Evolutionary conservation across 2,113 vertebrate genomes (phyloP).

Genomic region (Tupaia chinensis): DNA sequence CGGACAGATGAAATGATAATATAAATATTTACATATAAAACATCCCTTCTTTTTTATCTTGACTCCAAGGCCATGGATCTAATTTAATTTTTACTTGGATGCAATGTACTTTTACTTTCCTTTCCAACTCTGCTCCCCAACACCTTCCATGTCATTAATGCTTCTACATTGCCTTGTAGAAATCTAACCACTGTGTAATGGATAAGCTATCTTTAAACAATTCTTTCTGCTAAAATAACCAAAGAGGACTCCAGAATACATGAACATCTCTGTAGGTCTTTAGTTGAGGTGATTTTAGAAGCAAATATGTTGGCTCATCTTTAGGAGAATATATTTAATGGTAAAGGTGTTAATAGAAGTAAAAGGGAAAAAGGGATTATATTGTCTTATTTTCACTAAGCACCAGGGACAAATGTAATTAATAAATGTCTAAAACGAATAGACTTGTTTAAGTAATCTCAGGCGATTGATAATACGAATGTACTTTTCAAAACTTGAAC

Average conservation of each 20-base stretch:
- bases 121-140: not conserved
- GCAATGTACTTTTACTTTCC: not conserved
- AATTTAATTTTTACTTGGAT: constrained; percentile 19
- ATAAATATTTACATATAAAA: not conserved
- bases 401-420: not conserved
- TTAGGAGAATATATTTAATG: not conserved
- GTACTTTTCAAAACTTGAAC: not conserved
- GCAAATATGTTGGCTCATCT: not conserved
- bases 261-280: not conserved
- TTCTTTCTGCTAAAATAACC: not conserved
- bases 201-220: not conserved
- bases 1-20: not conserved
- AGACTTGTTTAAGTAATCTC: not conserved
- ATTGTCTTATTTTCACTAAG: constrained; percentile 37
- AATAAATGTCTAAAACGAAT: constrained; percentile 7
- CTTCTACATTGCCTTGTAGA: not conserved
- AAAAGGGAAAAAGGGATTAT: not conserved
- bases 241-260: not conserved
- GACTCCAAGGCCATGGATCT: not conserved
- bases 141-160: not conserved
- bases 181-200: not conserved
- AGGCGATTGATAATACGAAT: not conserved
- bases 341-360: not conserved
- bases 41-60: not conserved
- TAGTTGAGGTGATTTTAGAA: not conserved